Evolutionary conservation across 1,140 invertebrate genomes (phyloP).

Genomic region (Goniozus legneri): DNA sequence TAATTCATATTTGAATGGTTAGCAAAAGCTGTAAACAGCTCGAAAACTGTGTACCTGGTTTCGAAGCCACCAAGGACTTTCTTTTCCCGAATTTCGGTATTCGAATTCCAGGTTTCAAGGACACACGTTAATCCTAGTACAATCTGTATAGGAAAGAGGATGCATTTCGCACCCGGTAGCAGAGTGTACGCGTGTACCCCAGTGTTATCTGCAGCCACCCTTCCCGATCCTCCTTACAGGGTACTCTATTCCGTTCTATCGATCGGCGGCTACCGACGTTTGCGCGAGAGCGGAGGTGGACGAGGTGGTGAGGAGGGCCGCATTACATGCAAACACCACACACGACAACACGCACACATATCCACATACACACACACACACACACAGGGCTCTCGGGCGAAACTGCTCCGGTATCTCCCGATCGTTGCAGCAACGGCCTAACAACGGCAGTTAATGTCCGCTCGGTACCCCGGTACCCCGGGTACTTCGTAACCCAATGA

Average conservation of each 20-base stretch:
- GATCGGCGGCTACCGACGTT: conserved; percentile 27
- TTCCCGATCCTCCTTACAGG: conserved; percentile 33
- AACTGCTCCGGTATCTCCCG: conserved; percentile 47
- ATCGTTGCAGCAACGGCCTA: conserved; percentile 49
- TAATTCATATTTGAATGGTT: too few species aligned
- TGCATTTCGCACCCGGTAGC: too few species aligned
- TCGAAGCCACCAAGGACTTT: too few species aligned
- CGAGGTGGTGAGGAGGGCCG: conserved; percentile 11
- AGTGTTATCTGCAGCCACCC: conserved; percentile 14
- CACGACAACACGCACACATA: too few species aligned
- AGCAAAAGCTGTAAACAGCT: too few species aligned
- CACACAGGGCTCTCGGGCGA: conserved; percentile 33
- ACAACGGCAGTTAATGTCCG: conserved; percentile 53
- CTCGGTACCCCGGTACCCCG: conserved; percentile 40
- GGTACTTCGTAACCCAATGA: conserved; percentile 50
- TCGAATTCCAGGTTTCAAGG: too few species aligned
- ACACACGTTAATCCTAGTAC: too few species aligned
- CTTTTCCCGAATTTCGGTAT: too few species aligned
- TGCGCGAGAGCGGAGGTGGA: background rate
- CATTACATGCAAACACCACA: conserved; percentile 44
- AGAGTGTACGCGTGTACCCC: background rate
- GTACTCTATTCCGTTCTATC: conserved; percentile 42
- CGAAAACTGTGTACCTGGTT: too few species aligned
- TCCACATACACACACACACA: conserved; percentile 25
- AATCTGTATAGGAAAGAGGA: too few species aligned